Conservation (phyloP, 2,888 invertebrate genomes). For the Oligia latruncula region DNA sequence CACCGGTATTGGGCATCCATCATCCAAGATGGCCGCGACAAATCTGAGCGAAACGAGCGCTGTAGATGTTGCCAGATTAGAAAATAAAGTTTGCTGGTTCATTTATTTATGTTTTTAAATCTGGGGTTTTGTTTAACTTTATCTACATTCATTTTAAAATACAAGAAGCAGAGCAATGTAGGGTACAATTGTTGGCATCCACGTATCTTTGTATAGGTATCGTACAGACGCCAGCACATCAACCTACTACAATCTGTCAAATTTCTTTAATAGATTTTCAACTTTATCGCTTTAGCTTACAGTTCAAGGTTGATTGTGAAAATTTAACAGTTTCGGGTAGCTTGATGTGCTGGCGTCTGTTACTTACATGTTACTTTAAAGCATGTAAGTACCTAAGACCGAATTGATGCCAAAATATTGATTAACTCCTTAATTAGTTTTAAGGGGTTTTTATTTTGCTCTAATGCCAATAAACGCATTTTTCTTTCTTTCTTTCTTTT, state of each 20-base stretch:
- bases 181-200: background rate
- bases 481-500: too few species aligned
- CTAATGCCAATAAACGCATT: too few species aligned
- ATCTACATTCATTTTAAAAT: background rate
- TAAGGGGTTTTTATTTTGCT: too few species aligned
- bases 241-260: too few species aligned
- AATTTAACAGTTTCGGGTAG: too few species aligned
- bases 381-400: background rate
- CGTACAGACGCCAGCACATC: too few species aligned
- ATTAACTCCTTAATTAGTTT: background rate
- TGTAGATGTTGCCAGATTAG: slow-evolving; percentile 52
- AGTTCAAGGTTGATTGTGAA: too few species aligned
- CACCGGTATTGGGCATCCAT: slow-evolving; percentile 54
- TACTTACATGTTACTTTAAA: background rate
- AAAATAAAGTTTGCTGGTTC: slow-evolving; percentile 32
- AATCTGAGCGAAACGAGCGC: slow-evolving; percentile 39
- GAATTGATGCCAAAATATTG: background rate
- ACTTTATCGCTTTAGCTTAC: too few species aligned
- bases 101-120: slow-evolving; percentile 16
- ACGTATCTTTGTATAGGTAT: background rate
- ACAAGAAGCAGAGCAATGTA: too few species aligned
- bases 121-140: background rate
- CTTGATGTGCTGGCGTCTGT: too few species aligned
- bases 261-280: too few species aligned
- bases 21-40: slow-evolving; percentile 51